phyloP scores from a whole-genome alignment of 1,140 invertebrate species.

The Aporrectodea caliginosa region DNA sequence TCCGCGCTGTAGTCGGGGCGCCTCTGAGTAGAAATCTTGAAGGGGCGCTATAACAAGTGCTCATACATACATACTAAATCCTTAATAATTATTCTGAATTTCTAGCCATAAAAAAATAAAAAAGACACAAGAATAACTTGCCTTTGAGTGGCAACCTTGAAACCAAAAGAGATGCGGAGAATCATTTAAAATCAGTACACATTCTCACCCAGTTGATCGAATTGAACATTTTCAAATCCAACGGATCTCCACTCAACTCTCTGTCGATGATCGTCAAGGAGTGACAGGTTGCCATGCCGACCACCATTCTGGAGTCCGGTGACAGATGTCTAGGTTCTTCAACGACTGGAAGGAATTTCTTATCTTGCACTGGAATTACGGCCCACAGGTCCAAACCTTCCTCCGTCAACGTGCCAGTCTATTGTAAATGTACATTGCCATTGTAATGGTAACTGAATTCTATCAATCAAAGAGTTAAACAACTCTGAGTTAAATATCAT shows the following conservation, averaged over 20 bases:
- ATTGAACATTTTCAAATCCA: constrained; percentile 79
- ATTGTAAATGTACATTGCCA: too few species aligned
- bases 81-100: too few species aligned
- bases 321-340: constrained; percentile 40
- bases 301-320: constrained; percentile 39
- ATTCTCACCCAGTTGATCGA: constrained; percentile 61
- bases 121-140: not conserved
- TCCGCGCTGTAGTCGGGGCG: too few species aligned
- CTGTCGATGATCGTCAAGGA: constrained; percentile 81
- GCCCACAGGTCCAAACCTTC: constrained; percentile 90
- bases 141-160: not conserved
- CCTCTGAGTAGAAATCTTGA: too few species aligned
- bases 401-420: constrained; percentile 93
- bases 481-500: too few species aligned
- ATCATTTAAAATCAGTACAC: not conserved
- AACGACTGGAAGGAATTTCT: constrained; percentile 39
- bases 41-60: too few species aligned
- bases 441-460: too few species aligned
- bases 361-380: constrained; percentile 64
- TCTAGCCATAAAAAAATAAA: not conserved
- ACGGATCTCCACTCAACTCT: constrained; percentile 79
- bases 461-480: too few species aligned
- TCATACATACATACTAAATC: too few species aligned
- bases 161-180: not conserved
- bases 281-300: constrained; percentile 78